Conservation (phyloP, 1,140 invertebrate species). For the Magallana angulata region DNA sequence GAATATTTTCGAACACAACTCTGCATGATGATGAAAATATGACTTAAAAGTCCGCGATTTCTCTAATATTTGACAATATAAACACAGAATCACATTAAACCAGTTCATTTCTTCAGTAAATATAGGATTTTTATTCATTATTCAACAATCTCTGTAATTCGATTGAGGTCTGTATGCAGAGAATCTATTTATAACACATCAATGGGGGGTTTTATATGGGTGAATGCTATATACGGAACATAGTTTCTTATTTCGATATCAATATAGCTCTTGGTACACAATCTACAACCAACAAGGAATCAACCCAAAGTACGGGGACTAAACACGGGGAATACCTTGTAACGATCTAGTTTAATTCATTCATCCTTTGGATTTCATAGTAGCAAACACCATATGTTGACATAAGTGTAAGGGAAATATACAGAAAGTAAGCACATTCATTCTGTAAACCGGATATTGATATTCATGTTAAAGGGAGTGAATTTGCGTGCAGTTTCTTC, state of each 20-base stretch:
- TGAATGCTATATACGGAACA: not conserved
- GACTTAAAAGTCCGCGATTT: too few relatives aligned
- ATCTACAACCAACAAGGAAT: not conserved
- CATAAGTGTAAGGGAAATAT: too few relatives aligned
- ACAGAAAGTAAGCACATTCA: too few relatives aligned
- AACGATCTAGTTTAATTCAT: not conserved
- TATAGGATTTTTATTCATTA: constrained; percentile 29
- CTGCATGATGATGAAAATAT: too few relatives aligned
- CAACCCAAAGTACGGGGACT: not conserved
- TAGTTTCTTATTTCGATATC: not conserved
- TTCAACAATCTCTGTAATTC: not conserved
- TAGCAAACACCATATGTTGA: too few relatives aligned
- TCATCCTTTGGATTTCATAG: too few relatives aligned
- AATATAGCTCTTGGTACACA: not conserved
- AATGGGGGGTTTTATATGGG: constrained; percentile 1
- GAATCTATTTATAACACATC: constrained; percentile 14
- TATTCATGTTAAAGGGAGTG: too few relatives aligned
- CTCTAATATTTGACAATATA: too few relatives aligned
- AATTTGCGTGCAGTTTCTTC: too few relatives aligned
- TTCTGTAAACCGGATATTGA: too few relatives aligned
- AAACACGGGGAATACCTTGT: not conserved
- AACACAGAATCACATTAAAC: not conserved
- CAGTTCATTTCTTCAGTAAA: not conserved
- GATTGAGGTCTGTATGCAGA: not conserved
- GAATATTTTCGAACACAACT: too few relatives aligned